Conservation (phyloP, 2,888 invertebrate species). For the Vesta saturnalis region DNA sequence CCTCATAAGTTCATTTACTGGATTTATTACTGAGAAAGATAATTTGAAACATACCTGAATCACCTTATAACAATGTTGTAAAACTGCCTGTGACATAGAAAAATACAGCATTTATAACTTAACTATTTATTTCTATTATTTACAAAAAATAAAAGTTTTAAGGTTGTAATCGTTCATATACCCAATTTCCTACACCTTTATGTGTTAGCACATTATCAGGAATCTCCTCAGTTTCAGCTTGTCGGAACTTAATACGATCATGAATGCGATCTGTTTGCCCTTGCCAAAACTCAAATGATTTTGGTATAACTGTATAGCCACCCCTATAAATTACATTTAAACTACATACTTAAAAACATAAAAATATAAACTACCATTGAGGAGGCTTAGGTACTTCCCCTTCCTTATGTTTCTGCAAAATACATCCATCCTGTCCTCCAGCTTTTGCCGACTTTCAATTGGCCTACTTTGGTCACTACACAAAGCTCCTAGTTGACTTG, state of each 20-base stretch:
- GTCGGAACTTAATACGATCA: slow-evolving; percentile 90
- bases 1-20: no score
- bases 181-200: slow-evolving; percentile 88
- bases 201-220: slow-evolving; percentile 75
- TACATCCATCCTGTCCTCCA: slow-evolving; percentile 75
- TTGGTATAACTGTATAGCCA: slow-evolving; percentile 87
- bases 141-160: no score
- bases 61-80: no score
- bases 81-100: no score
- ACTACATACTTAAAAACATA: slow-evolving; percentile 15
- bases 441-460: slow-evolving; percentile 76
- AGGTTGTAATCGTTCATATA: slow-evolving; percentile 89
- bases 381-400: slow-evolving; percentile 80
- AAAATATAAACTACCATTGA: slow-evolving; percentile 71
- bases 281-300: slow-evolving; percentile 96
- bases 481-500: slow-evolving; percentile 90
- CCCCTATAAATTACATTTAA: slow-evolving; percentile 71
- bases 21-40: no score
- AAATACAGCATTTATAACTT: no score
- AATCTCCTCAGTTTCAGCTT: slow-evolving; percentile 63
- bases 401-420: slow-evolving; percentile 73
- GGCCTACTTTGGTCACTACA: slow-evolving; percentile 84
- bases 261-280: slow-evolving; percentile 97
- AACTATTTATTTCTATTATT: no score
- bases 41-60: no score